Evolutionary conservation across 1,140 invertebrate species (phyloP), one percentile per base, ranked within the genome.

Genomic region (Drosophila insularis): DNA sequence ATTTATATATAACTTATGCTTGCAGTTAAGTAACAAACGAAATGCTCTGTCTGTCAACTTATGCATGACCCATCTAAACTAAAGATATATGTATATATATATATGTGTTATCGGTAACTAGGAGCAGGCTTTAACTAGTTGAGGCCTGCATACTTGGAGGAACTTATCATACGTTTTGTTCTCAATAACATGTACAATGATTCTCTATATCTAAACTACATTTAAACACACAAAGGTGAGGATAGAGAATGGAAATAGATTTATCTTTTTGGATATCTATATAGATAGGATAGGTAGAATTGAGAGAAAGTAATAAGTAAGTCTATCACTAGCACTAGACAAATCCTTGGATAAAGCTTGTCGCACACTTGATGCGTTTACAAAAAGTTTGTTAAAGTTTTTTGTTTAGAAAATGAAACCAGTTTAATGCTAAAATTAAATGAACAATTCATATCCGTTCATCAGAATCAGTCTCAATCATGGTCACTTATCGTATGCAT

Each of bases 291-390:
- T 56, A 19, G 35, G 55, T 23, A 58, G 55, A 55, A 54, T 11
- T 8, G 35, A 13, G 10, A 7, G 43, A 50, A 68, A 63, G 68
- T 78, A 79, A 11, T 37, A 37, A 37, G 72, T 79, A 84, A 78
- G 84, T 84, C 85, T 89, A 89, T 89, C 84, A 89, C 84, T 89
- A 89, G 84, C 84, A 89, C 71, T 78, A 74, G 74, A 66, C 43
- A 74, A 27, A 67, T 72, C 32, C 69, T 37, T 17, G 6, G 50
- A 31, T 27, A 61, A 23, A 50, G 63, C 58, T 74, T 55, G 54
- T 39, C 37, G 35, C 61, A 65, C 39, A 73, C 58, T 54, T 35
- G 39, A 68, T 37, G 5, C 53, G 31, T 50, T 35, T 37, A 27
- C 11, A 6, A 43, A 70, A 60, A 59, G 31, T 50, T 50, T 23